Percentiles rank a stretch among this genome's conserved stretches.
phyloP scores from a whole-genome alignment of 2,797 vertebrate species.

The Meriones psammophilus region DNA sequence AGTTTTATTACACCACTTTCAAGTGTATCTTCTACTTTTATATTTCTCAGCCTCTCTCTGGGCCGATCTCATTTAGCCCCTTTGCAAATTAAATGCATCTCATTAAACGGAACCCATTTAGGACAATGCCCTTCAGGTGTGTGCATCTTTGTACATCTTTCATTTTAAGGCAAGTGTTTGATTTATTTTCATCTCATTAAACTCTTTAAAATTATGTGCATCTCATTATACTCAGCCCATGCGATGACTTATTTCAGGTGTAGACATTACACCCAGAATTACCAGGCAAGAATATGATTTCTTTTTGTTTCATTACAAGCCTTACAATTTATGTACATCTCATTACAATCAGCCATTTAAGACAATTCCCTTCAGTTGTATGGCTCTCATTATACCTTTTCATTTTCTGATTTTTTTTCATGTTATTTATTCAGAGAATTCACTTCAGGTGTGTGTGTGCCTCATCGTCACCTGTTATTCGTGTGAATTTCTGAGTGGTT shows the following conservation, averaged over 20 bases:
- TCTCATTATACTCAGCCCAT: slow-evolving; percentile 77
- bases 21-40: slow-evolving; percentile 8
- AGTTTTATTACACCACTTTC: slow-evolving; percentile 45
- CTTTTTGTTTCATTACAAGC: slow-evolving; percentile 80
- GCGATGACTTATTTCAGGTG: slow-evolving; percentile 81
- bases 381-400: slow-evolving; percentile 77
- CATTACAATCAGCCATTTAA: slow-evolving; percentile 83
- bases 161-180: slow-evolving; percentile 83
- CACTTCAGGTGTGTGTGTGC: slow-evolving; percentile 48
- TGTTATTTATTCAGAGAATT: slow-evolving; percentile 71
- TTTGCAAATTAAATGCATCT: slow-evolving; percentile 83
- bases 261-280: slow-evolving; percentile 79
- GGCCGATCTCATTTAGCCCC: slow-evolving; percentile 77
- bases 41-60: slow-evolving; percentile 75
- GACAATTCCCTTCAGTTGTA: slow-evolving; percentile 83
- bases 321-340: slow-evolving; percentile 83
- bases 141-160: slow-evolving; percentile 73
- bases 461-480: slow-evolving; percentile 44
- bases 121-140: slow-evolving; percentile 85
- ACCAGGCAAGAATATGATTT: slow-evolving; percentile 75
- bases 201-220: slow-evolving; percentile 82
- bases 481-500: neutral
- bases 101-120: slow-evolving; percentile 82
- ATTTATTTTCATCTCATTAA: slow-evolving; percentile 86
- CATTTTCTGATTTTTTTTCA: slow-evolving; percentile 58